Conservation (phyloP, 2,797 vertebrate genomes). For the Pempheris klunzingeri region DNA sequence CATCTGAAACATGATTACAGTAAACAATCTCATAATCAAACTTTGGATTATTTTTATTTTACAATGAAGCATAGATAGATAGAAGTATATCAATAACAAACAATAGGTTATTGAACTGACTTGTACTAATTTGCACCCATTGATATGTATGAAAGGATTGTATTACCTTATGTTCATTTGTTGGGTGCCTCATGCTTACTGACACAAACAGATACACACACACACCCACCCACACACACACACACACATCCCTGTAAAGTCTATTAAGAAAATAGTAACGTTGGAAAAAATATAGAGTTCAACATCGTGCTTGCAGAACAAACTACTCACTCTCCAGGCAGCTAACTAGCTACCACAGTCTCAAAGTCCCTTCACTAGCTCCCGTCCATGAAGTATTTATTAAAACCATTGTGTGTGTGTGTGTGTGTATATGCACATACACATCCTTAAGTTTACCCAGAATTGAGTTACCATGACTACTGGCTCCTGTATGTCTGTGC, state of each 20-base stretch:
- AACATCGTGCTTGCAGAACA: conserved; percentile 45
- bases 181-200: conserved; percentile 6
- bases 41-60: not conserved
- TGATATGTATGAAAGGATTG: conserved; percentile 22
- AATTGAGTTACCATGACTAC: conserved; percentile 86
- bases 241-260: conserved; percentile 20
- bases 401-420: conserved; percentile 46
- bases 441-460: conserved; percentile 81
- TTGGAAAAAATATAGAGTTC: conserved; percentile 31
- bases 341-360: conserved; percentile 46
- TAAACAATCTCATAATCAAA: too few relatives aligned
- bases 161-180: conserved; percentile 27
- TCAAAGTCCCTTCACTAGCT: conserved; percentile 40
- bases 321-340: conserved; percentile 29
- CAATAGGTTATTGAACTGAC: not conserved
- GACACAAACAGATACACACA: conserved; percentile 14
- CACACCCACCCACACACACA: too few relatives aligned
- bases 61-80: not conserved
- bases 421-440: conserved; percentile 50
- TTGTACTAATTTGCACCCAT: conserved; percentile 3
- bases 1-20: not conserved
- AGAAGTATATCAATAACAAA: not conserved
- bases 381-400: conserved; percentile 73
- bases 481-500: conserved; percentile 77
- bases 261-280: conserved; percentile 27